A percentile compares a stretch with the other conserved stretches of the same genome.
These are phyloP conservation scores for Agapostemon virescens DNA, from an alignment of 2,888 invertebrate genomes.

Conservation along the genomic window DNA sequence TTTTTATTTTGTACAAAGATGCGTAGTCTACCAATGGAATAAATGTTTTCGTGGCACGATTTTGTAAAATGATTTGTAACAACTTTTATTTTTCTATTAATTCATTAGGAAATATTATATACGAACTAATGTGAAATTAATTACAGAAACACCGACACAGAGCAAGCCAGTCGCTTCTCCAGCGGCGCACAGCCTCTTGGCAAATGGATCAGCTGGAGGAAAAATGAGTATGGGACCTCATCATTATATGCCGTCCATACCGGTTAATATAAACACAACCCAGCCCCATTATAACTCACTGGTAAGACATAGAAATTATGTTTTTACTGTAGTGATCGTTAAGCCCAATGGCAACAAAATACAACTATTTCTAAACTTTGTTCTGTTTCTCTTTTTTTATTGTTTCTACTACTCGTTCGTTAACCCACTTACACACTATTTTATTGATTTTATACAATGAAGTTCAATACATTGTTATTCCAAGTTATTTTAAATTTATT, in stretches of 20 bases:
- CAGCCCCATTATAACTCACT: conserved; percentile 81
- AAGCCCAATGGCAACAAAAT: neutral
- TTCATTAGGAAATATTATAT: neutral
- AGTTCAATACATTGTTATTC: no score
- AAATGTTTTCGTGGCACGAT: neutral
- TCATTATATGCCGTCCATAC: conserved; percentile 86
- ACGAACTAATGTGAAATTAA: neutral
- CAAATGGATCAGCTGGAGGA: conserved; percentile 84
- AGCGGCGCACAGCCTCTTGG: conserved; percentile 89
- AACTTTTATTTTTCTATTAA: neutral
- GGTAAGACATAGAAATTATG: conserved; percentile 67
- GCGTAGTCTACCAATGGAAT: no score
- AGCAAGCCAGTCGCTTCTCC: conserved; percentile 88
- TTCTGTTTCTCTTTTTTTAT: neutral
- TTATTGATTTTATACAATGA: no score
- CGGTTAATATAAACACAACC: conserved; percentile 81
- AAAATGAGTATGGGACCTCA: conserved; percentile 87
- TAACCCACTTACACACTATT: no score
- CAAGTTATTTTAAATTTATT: no score
- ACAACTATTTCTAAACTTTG: neutral
- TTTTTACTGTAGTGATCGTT: neutral
- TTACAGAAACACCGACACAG: conserved; percentile 77
- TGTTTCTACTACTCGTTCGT: no score
- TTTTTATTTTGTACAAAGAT: no score
- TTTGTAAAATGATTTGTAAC: neutral